A percentile compares a stretch with the other conserved stretches of the same genome.
These are phyloP conservation scores for Drosophila sproati DNA, from an alignment of 1,140 invertebrate genomes.

Conservation along the genomic window DNA sequence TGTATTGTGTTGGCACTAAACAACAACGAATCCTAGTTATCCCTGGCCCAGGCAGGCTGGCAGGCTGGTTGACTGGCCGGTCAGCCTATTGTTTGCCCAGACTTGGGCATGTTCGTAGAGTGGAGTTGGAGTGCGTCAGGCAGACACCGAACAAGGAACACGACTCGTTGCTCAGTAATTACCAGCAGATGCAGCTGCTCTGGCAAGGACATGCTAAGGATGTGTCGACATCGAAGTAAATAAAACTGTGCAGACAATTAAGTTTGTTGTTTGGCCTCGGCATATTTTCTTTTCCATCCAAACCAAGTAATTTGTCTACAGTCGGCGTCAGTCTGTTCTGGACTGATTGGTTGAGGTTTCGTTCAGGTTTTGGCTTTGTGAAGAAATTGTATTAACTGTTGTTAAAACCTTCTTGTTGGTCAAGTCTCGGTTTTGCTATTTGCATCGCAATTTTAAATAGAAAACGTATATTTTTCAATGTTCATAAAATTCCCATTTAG, in stretches of 20 bases:
- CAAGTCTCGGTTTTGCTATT: slow-evolving; percentile 15
- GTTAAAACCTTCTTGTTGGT: slow-evolving; percentile 50
- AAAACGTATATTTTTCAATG: no score
- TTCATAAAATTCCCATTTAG: no score
- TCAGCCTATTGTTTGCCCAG: slow-evolving; percentile 75
- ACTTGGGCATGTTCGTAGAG: slow-evolving; percentile 78
- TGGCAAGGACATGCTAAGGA: slow-evolving; percentile 63
- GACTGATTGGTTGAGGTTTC: slow-evolving; percentile 7
- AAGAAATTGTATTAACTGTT: slow-evolving; percentile 77
- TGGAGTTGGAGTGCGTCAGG: slow-evolving; percentile 47
- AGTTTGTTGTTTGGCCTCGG: slow-evolving; percentile 66
- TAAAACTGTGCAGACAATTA: slow-evolving; percentile 81
- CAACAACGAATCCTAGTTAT: slow-evolving; percentile 55
- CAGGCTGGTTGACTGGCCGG: background rate
- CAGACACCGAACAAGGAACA: slow-evolving; percentile 20
- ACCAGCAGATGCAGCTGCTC: slow-evolving; percentile 64
- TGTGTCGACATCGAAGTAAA: slow-evolving; percentile 61
- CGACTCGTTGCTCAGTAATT: slow-evolving; percentile 73
- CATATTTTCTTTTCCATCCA: slow-evolving; percentile 38
- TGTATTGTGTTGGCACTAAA: slow-evolving; percentile 75
- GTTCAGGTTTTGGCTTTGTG: slow-evolving; percentile 20
- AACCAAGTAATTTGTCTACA: slow-evolving; percentile 40
- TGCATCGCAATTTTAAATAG: slow-evolving; percentile 1
- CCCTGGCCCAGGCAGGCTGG: slow-evolving; percentile 52
- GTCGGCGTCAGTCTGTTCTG: background rate